These are phyloP conservation scores for Ammodytes marinus DNA, from an alignment of 2,113 vertebrate species.

Conservation along the genomic window DNA sequence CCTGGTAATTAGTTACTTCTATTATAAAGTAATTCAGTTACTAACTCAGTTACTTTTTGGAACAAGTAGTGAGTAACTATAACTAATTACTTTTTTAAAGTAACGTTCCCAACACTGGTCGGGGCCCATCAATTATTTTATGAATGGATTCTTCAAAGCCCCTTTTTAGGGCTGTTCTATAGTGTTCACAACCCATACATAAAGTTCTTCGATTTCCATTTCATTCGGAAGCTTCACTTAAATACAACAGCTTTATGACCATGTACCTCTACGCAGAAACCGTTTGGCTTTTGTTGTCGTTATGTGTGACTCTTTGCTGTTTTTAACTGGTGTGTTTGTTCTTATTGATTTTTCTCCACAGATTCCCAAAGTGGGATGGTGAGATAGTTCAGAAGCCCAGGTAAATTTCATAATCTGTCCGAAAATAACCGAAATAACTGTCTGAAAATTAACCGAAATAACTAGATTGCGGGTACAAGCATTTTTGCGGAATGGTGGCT, in stretches of 20 bases:
- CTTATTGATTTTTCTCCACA: slow-evolving; percentile 56
- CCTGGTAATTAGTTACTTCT: too few relatives aligned
- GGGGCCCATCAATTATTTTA: neutral
- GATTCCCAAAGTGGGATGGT: slow-evolving; percentile 93
- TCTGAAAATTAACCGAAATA: too few relatives aligned
- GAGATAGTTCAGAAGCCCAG: slow-evolving; percentile 75
- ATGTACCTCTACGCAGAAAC: neutral
- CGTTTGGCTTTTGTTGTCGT: neutral
- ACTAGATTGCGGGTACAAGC: too few relatives aligned
- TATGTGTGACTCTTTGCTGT: neutral
- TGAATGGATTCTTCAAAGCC: neutral
- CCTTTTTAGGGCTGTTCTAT: neutral
- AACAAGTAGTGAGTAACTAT: too few relatives aligned
- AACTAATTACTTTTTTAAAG: too few relatives aligned
- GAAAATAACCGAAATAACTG: too few relatives aligned
- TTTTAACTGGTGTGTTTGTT: neutral
- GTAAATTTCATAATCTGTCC: slow-evolving; percentile 40
- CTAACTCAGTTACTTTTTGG: too few relatives aligned
- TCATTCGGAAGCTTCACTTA: neutral
- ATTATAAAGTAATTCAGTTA: too few relatives aligned
- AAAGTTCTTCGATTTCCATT: neutral
- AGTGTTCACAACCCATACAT: neutral
- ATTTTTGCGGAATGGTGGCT: too few relatives aligned
- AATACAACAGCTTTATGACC: neutral
- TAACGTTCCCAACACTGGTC: too few relatives aligned